Evolutionary conservation across 2,888 invertebrate species (phyloP), one percentile per base, ranked within the genome.

Genomic region (Stramonita haemastoma): DNA sequence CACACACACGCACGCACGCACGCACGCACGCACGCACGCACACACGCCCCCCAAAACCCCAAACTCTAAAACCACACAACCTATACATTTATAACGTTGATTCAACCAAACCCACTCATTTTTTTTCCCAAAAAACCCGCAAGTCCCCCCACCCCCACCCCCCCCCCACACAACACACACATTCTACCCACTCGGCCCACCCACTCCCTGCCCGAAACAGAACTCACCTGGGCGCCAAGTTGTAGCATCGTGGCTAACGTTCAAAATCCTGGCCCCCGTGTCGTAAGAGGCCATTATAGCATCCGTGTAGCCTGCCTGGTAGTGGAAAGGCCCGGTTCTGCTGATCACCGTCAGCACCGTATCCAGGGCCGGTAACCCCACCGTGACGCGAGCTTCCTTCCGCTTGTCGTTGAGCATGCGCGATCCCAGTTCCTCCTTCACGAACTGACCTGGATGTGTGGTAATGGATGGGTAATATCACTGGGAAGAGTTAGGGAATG

Each of bases 381-480:
- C 84, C n/a, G 57, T 56, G 56, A 84, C 56, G n/a, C 84, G 46
- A n/a, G 84, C 84, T 29, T 84, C 84, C 84, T 56, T 84, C n/a
- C 56, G 46, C 17, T 56, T 13, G 57, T 84, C 13, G n/a, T 56
- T 84, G 84, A 19, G 26, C 46, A 84, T 17, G 13, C 56, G 84
- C 56, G 36, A 81, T 1, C 56, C 84, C 11, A 84, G 46, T 11
- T 84, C 84, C 29, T 84, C 84, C 29, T 56, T 56, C 1, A 84
- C 84, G 84, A 84, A 84, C 84, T 84, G 56, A 17, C 84, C 84
- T 84, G 84, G 0, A 77, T 4, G 46, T 5, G 46, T 8, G 46
- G 46, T 2, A 46, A 46, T 5, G 46, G 46, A 46, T 46, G 46
- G 46, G 8, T n/a, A n/a, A n/a, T n/a, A n/a, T n/a, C n/a, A n/a